Base-by-base conservation (phyloP, 2,888 invertebrate species). In the Digitonthophagus gazella region DNA sequence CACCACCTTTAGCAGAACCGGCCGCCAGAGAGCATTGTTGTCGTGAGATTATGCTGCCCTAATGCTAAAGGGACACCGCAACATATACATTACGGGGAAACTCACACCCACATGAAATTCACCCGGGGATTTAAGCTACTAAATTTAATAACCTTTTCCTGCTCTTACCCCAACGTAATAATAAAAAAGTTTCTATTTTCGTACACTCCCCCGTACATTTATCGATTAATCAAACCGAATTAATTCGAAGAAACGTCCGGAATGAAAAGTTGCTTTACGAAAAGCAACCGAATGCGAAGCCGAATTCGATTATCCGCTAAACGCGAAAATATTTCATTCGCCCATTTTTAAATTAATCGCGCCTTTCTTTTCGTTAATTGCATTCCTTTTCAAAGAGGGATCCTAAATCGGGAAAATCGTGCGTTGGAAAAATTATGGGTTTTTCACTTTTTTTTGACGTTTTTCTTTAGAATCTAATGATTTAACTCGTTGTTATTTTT, bases 21-120 rank as follows among this genome's bases (percentile, higher is more conserved):
- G 61, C 61, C 61, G 18, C 61, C 20, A 18, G 61, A 20, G 61
- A 61, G 61, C 61, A 61, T 61, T 58, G 58, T 61, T 61, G 61
- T 61, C 61, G 61, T 19, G 61, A 61, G 61, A 61, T 61, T 61
- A 61, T 61, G 20, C 61, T 19, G 61, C 61, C 61, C 61, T 61
- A 19, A 61, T 61, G 18, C 20, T 61, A 61, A 61, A 18, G 61
- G n/a, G 4, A 20, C 18, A 61, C 61, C 61, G 61, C 61, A 61
- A 61, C 61, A 61, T 20, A 61, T 61, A 61, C 28, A 44, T 61
- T 16, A 58, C 61, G 18, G 16, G 28, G 61, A 61, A 19, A 61
- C 15, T 19, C 18, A 15, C 28, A 8, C 28, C 28, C 28, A 44
- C 28, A 6, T 6, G 28, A 11, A 44, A 8, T 44, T 44, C 28